These are phyloP conservation scores for Bembecia ichneumoniformis DNA, from an alignment of 2,888 invertebrate genomes.

Conservation along the genomic window DNA sequence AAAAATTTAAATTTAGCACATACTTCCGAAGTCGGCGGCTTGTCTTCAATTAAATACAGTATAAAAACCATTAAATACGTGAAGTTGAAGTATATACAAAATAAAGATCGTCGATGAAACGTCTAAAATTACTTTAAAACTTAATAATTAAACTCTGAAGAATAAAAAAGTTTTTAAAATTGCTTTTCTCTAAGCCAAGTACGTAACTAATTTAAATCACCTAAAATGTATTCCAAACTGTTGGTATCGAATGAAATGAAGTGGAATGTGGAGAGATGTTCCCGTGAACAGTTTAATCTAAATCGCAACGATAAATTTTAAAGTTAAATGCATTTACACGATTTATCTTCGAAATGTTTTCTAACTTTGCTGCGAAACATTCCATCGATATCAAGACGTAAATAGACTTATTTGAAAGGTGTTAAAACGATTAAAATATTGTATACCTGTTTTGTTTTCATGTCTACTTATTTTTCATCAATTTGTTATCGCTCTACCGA, in stretches of 20 bases:
- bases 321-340: slow-evolving; percentile 31
- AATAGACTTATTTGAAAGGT: neutral
- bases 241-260: slow-evolving; percentile 4
- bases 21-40: too few species aligned
- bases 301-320: slow-evolving; percentile 41
- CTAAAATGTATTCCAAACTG: neutral
- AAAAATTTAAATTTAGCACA: too few species aligned
- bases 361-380: neutral
- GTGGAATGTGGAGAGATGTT: slow-evolving; percentile 19
- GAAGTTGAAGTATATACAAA: too few species aligned
- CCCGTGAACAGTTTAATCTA: slow-evolving; percentile 28
- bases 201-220: neutral
- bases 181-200: too few species aligned
- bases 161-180: too few species aligned
- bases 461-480: slow-evolving; percentile 13
- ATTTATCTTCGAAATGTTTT: slow-evolving; percentile 39
- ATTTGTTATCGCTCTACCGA: slow-evolving; percentile 7
- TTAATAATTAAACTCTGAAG: too few species aligned
- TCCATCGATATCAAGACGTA: neutral
- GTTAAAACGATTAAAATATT: too few species aligned
- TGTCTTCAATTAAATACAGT: too few species aligned
- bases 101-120: too few species aligned
- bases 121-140: too few species aligned
- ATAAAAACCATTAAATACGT: too few species aligned
- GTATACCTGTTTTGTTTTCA: neutral